A percentile compares a stretch with the other conserved stretches of the same genome.
Evolutionary conservation across 1,140 invertebrate species (phyloP).

Genomic region (Meteorus sp.): DNA sequence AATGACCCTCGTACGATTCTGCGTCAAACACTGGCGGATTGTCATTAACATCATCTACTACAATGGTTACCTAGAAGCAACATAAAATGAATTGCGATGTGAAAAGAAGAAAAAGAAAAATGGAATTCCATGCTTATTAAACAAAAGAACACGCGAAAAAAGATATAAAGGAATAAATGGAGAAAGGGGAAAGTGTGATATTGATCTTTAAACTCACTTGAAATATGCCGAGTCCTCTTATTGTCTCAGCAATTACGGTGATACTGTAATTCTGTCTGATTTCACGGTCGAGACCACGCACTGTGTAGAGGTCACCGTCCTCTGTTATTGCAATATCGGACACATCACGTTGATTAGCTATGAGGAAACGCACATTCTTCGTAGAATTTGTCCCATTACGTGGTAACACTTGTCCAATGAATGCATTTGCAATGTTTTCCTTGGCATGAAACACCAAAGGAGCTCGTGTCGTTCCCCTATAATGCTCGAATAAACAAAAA

Average conservation of each 20-base stretch:
- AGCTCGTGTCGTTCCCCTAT: conserved; percentile 65
- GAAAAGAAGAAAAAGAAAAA: background rate
- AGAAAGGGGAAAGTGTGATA: conserved; percentile 5
- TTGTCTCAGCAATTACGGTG: conserved; percentile 77
- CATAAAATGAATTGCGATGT: background rate
- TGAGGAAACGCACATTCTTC: conserved; percentile 66
- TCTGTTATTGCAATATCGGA: conserved; percentile 74
- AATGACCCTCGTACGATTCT: conserved; percentile 72
- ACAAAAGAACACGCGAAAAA: background rate
- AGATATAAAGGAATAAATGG: background rate
- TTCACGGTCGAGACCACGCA: conserved; percentile 77
- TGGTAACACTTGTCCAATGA: conserved; percentile 74
- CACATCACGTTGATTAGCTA: conserved; percentile 79
- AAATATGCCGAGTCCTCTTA: conserved; percentile 71
- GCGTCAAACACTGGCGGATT: conserved; percentile 82
- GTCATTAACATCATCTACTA: conserved; percentile 88
- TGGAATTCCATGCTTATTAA: background rate
- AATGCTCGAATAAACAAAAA: background rate
- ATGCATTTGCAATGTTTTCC: conserved; percentile 75
- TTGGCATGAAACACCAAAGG: conserved; percentile 74
- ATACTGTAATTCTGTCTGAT: conserved; percentile 72
- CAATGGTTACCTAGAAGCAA: conserved; percentile 64
- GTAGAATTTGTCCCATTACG: conserved; percentile 59
- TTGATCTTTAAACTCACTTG: conserved; percentile 55
- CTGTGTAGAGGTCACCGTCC: conserved; percentile 78